These are phyloP conservation scores for Chymomyza procnemis DNA, from an alignment of 2,888 invertebrate genomes.

Conservation along the genomic window DNA sequence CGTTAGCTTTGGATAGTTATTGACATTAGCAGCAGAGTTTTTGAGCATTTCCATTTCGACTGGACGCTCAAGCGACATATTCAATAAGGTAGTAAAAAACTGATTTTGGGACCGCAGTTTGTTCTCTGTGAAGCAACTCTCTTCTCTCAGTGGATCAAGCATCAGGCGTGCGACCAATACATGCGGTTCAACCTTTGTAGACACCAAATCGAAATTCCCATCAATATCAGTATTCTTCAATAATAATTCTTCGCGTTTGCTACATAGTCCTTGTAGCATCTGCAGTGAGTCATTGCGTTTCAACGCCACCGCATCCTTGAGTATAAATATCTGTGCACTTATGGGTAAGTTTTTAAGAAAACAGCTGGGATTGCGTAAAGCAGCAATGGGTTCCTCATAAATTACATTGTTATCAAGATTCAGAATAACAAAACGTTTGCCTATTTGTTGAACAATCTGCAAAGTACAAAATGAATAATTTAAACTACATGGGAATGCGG, in stretches of 20 bases:
- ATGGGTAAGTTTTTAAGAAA: not conserved
- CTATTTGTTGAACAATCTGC: not conserved
- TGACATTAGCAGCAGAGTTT: too few relatives aligned
- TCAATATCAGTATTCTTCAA: not conserved
- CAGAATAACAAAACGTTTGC: not conserved
- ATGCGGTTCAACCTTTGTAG: not conserved
- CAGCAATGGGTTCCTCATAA: not conserved
- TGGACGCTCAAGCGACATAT: too few relatives aligned
- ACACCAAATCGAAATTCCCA: not conserved
- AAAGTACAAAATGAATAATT: not conserved
- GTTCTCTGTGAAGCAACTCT: too few relatives aligned
- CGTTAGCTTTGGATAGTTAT: too few relatives aligned
- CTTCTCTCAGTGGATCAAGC: too few relatives aligned
- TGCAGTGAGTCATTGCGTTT: not conserved
- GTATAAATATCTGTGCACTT: not conserved
- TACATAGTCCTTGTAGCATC: not conserved
- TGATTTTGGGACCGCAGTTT: not conserved
- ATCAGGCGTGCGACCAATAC: not conserved
- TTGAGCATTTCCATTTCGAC: not conserved
- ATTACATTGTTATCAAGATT: not conserved
- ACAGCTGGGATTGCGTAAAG: not conserved
- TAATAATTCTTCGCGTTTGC: not conserved
- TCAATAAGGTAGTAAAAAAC: not conserved
- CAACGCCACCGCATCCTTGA: not conserved
- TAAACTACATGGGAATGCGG: too few relatives aligned